phyloP scores from a whole-genome alignment of 2,797 vertebrate genomes.

The Chrosomus eos region DNA sequence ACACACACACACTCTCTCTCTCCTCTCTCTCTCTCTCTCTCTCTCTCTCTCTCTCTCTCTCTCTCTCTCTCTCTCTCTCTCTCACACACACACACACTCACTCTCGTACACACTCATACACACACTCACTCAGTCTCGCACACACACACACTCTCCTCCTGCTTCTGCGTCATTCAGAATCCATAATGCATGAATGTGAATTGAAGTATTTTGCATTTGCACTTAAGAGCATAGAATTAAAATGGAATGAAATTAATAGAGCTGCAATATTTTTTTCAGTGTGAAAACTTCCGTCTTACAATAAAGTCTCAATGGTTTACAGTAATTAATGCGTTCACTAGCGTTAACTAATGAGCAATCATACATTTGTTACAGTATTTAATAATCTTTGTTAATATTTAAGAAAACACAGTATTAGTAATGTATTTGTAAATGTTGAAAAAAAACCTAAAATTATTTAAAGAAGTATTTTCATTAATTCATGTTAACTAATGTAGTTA shows the following conservation, averaged over 20 bases:
- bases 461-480: too few species aligned
- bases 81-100: constrained; percentile 43
- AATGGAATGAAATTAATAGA: background rate
- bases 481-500: too few species aligned
- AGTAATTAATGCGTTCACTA: background rate
- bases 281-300: background rate
- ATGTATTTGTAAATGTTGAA: too few species aligned
- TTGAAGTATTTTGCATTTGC: background rate
- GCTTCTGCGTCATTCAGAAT: background rate
- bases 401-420: too few species aligned
- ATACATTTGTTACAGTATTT: background rate
- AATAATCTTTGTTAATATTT: background rate
- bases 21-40: too few species aligned
- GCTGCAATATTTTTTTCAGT: background rate
- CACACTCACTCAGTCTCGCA: constrained; percentile 55
- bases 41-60: too few species aligned
- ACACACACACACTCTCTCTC: background rate
- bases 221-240: background rate
- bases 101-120: constrained; percentile 53
- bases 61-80: too few species aligned
- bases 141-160: background rate
- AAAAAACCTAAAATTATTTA: too few species aligned
- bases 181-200: constrained; percentile 5
- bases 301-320: background rate
- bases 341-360: background rate